Percentiles rank a stretch among this genome's conserved stretches.
phyloP scores from a whole-genome alignment of 2,113 vertebrate genomes.

The Phaethornis superciliosus region DNA sequence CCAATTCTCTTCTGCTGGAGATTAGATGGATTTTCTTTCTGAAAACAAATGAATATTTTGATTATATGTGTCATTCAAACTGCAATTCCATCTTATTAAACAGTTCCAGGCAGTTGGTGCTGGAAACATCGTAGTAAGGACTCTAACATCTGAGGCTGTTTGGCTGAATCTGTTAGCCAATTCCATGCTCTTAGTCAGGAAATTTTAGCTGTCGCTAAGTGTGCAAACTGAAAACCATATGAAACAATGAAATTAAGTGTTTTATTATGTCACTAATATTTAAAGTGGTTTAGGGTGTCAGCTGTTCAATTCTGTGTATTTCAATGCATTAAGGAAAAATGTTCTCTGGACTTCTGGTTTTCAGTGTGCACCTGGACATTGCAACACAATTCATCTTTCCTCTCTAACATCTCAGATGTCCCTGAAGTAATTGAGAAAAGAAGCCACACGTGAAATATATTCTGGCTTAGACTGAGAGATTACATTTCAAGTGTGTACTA shows the following conservation, averaged over 20 bases:
- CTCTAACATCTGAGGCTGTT: conserved; percentile 10
- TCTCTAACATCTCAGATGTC: not conserved
- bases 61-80: conserved; percentile 52
- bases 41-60: conserved; percentile 56
- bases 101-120: conserved; percentile 40
- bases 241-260: not conserved
- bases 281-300: not conserved
- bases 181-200: not conserved
- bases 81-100: conserved; percentile 49
- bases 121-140: conserved; percentile 5
- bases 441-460: not conserved
- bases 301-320: not conserved
- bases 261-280: conserved; percentile 6
- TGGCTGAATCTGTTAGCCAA: conserved; percentile 11
- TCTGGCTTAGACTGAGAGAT: not conserved
- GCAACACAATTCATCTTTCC: not conserved
- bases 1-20: conserved; percentile 17
- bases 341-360: not conserved
- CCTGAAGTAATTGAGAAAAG: not conserved
- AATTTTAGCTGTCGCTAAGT: conserved; percentile 2
- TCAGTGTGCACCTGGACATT: not conserved
- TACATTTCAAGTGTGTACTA: not conserved
- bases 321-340: not conserved
- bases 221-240: conserved; percentile 3
- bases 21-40: conserved; percentile 28